These are phyloP conservation scores for Pasiphila rectangulata DNA, from an alignment of 2,888 invertebrate species.

Conservation along the genomic window DNA sequence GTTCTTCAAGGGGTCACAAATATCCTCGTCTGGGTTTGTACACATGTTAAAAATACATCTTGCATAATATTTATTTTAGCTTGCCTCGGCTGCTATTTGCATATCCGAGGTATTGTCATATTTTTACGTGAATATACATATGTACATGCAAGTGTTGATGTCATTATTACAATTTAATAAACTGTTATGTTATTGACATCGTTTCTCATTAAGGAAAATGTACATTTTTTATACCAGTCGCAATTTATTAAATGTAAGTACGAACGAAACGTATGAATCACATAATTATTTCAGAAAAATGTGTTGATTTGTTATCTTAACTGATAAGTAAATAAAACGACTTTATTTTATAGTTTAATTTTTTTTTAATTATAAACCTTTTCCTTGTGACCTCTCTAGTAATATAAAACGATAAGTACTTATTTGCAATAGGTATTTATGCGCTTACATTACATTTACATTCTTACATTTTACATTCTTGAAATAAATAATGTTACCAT, in stretches of 20 bases:
- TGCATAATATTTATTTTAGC: not conserved
- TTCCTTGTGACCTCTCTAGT: no score
- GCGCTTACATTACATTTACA: no score
- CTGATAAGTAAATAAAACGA: constrained; percentile 17
- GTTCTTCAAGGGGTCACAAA: no score
- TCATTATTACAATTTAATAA: not conserved
- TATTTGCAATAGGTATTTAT: no score
- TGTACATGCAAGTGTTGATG: not conserved
- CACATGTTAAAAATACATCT: not conserved
- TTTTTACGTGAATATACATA: not conserved
- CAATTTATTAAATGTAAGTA: no score
- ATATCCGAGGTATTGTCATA: not conserved
- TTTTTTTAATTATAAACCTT: constrained; percentile 4
- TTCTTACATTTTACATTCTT: no score
- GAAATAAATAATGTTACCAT: no score
- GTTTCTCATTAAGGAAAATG: not conserved
- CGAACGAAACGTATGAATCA: no score
- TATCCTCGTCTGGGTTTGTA: not conserved
- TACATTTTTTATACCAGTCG: not conserved
- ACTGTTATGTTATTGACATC: not conserved
- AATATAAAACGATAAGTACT: no score
- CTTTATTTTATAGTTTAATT: constrained; percentile 10
- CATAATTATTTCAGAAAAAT: no score
- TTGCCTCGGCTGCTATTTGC: not conserved
- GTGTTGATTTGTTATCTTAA: no score